A percentile compares a stretch with the other conserved stretches of the same genome.
Evolutionary conservation across 2,113 vertebrate species (phyloP).

Genomic region (Pituophis catenifer): DNA sequence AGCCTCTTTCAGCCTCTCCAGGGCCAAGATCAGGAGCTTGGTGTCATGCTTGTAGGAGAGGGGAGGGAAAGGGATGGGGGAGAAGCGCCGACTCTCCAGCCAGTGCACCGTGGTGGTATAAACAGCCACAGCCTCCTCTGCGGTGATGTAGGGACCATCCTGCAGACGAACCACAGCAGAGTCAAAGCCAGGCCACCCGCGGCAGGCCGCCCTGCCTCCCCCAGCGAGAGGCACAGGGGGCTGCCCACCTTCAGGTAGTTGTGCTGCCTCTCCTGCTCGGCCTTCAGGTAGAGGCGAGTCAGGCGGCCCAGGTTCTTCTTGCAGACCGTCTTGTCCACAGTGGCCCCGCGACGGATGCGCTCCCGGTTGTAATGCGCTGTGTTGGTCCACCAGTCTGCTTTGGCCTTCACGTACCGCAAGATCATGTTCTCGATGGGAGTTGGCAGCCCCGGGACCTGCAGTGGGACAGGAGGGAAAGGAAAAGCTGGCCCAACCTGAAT

Average conservation of each 20-base stretch:
- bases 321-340: slow-evolving; percentile 97
- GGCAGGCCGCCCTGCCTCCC: neutral
- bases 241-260: slow-evolving; percentile 93
- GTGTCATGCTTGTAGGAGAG: slow-evolving; percentile 98
- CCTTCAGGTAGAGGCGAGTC: slow-evolving; percentile 95
- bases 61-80: slow-evolving; percentile 95
- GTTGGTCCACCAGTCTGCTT: slow-evolving; percentile 99
- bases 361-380: slow-evolving; percentile 98
- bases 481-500: neutral
- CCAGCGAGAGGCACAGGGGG: too few relatives aligned
- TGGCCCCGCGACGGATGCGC: slow-evolving; percentile 96
- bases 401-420: slow-evolving; percentile 96
- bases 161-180: slow-evolving; percentile 46
- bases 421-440: slow-evolving; percentile 99
- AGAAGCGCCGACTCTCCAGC: slow-evolving; percentile 97
- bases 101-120: slow-evolving; percentile 99
- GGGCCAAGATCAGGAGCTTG: slow-evolving; percentile 93
- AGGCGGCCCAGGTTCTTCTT: slow-evolving; percentile 97
- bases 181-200: neutral
- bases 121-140: slow-evolving; percentile 97
- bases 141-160: slow-evolving; percentile 99
- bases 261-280: slow-evolving; percentile 97
- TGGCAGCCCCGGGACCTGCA: slow-evolving; percentile 92
- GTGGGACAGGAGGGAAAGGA: neutral
- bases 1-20: slow-evolving; percentile 98